These are phyloP conservation scores for Alsophila aescularia DNA, from an alignment of 2,888 invertebrate genomes.

Conservation along the genomic window DNA sequence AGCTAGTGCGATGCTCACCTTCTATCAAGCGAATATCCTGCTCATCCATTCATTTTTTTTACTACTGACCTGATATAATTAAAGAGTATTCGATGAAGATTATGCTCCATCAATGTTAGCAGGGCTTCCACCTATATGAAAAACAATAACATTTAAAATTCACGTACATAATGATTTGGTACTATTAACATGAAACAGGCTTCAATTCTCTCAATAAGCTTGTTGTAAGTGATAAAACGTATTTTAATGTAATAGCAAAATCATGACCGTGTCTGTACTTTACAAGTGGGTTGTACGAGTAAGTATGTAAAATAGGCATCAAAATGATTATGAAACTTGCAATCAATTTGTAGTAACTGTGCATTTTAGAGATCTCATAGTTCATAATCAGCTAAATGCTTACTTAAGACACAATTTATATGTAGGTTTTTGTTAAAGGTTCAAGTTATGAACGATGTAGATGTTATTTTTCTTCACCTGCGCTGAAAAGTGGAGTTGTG, in stretches of 20 bases:
- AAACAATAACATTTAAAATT: too few species aligned
- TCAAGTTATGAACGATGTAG: constrained; percentile 9
- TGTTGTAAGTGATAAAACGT: constrained; percentile 11
- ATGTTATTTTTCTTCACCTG: too few species aligned
- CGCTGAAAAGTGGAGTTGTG: too few species aligned
- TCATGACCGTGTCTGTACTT: constrained; percentile 21
- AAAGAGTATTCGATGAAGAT: too few species aligned
- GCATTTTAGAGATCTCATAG: constrained; percentile 44
- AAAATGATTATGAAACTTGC: constrained; percentile 14
- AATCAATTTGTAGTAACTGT: constrained; percentile 28
- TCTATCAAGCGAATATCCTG: too few species aligned
- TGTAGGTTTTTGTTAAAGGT: constrained; percentile 19
- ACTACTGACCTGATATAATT: too few species aligned
- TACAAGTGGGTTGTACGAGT: constrained; percentile 1
- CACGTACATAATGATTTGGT: too few species aligned
- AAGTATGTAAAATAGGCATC: constrained; percentile 16
- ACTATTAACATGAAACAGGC: too few species aligned
- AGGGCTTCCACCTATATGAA: too few species aligned
- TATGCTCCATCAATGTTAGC: too few species aligned
- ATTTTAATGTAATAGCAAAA: constrained; percentile 18
- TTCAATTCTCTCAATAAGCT: constrained; percentile 1
- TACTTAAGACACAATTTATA: constrained; percentile 34
- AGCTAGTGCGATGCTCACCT: too few species aligned
- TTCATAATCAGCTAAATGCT: constrained; percentile 63
- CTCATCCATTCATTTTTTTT: too few species aligned